A percentile compares a stretch with the other conserved stretches of the same genome.
Conservation (phyloP, 2,888 invertebrate species). For the Drosophila atripex region DNA sequence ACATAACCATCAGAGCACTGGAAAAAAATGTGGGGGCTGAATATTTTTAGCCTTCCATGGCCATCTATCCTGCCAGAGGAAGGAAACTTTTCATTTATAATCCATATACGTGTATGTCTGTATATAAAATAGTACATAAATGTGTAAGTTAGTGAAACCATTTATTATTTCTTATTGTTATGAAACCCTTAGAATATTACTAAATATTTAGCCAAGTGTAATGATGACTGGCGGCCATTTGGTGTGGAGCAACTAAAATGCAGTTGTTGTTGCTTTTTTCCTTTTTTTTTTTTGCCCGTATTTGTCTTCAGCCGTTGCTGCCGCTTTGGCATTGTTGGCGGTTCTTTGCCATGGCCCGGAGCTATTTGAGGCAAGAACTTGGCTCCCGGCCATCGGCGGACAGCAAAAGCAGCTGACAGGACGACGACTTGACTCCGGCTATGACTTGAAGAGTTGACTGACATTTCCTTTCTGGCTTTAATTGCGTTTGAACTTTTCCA, state of each 20-base stretch:
- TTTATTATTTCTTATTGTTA: background rate
- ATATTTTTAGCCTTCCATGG: too few species aligned
- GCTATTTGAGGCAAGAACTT: conserved; percentile 64
- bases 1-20: conserved; percentile 46
- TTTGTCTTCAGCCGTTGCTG: conserved; percentile 41
- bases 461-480: conserved; percentile 29
- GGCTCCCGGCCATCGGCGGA: conserved; percentile 27
- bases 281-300: conserved; percentile 45
- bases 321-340: conserved; percentile 54
- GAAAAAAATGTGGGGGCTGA: background rate
- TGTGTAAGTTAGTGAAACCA: background rate
- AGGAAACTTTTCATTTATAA: too few species aligned
- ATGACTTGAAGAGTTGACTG: conserved; percentile 52
- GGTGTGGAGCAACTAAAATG: conserved; percentile 72
- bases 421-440: conserved; percentile 56
- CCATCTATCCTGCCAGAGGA: too few species aligned
- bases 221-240: conserved; percentile 53
- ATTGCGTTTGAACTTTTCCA: conserved; percentile 25
- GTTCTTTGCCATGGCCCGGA: conserved; percentile 57
- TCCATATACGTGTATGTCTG: too few species aligned
- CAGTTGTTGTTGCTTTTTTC: conserved; percentile 64
- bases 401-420: conserved; percentile 33
- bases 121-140: too few species aligned
- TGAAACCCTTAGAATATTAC: background rate
- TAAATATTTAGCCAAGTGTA: conserved; percentile 18